These are phyloP conservation scores for Pseudotriccus pelzelni DNA, from an alignment of 2,797 vertebrate genomes.

Conservation along the genomic window DNA sequence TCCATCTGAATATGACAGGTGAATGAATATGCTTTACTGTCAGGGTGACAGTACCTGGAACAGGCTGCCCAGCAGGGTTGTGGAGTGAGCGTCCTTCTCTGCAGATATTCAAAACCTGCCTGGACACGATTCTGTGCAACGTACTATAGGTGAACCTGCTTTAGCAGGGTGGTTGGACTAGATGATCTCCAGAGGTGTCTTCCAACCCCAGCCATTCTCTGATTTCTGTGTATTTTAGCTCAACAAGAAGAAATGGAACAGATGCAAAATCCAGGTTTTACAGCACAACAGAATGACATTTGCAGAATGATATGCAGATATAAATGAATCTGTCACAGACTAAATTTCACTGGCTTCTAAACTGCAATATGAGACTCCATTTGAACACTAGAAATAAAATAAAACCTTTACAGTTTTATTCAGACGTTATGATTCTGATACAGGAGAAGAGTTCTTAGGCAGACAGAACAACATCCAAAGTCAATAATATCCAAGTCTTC, in stretches of 20 bases:
- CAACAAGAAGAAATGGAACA: neutral
- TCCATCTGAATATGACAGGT: neutral
- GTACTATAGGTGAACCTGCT: neutral
- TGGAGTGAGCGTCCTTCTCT: neutral
- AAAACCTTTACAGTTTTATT: neutral
- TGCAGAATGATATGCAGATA: neutral
- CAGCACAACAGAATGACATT: neutral
- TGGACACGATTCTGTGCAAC: rapidly evolving
- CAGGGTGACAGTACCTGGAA: neutral
- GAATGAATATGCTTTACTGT: neutral
- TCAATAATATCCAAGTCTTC: neutral
- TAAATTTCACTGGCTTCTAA: neutral
- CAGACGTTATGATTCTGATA: neutral
- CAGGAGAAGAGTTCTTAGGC: neutral
- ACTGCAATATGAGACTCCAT: neutral
- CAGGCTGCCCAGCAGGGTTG: neutral
- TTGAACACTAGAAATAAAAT: neutral
- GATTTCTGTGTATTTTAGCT: neutral
- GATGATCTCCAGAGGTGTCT: neutral
- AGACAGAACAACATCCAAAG: neutral
- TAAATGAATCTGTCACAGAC: neutral
- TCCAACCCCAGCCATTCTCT: neutral
- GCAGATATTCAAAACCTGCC: neutral
- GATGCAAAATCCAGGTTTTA: neutral
- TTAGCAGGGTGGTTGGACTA: neutral